Percentiles rank a stretch among this genome's conserved stretches.
These are phyloP conservation scores for Dinoponera quadriceps DNA, from an alignment of 1,140 invertebrate species.

Conservation along the genomic window DNA sequence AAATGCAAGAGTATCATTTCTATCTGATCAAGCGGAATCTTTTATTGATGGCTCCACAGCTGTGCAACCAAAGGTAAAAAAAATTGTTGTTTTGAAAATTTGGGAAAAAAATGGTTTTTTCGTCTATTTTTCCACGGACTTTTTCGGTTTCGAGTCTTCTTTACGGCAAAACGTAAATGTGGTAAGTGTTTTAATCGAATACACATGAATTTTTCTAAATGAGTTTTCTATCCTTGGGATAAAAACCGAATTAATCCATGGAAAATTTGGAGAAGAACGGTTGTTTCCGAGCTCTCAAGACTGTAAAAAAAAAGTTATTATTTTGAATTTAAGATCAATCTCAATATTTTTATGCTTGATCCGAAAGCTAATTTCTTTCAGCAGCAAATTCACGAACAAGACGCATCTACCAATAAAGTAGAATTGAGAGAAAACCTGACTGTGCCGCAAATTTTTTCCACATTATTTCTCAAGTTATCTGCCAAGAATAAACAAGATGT, in stretches of 20 bases:
- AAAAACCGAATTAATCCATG: too few species aligned
- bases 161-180: too few species aligned
- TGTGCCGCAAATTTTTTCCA: constrained; percentile 79
- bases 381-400: constrained; percentile 12
- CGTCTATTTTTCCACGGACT: too few species aligned
- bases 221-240: too few species aligned
- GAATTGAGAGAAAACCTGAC: constrained; percentile 70
- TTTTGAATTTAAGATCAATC: not conserved
- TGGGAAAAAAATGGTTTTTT: too few species aligned
- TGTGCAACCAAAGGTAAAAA: constrained; percentile 11
- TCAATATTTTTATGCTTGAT: not conserved
- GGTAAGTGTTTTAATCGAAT: too few species aligned
- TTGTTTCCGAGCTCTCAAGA: too few species aligned
- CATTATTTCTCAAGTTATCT: constrained; percentile 79
- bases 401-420: not conserved
- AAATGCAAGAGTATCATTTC: constrained; percentile 29
- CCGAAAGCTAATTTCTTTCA: constrained; percentile 2
- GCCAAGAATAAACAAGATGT: constrained; percentile 68
- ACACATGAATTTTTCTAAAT: too few species aligned
- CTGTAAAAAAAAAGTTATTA: constrained; percentile 20
- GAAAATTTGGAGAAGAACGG: too few species aligned
- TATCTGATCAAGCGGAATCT: constrained; percentile 39
- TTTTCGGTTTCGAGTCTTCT: too few species aligned
- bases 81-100: constrained; percentile 19
- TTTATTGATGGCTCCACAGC: not conserved